These are phyloP conservation scores for Synchiropus splendidus DNA, from an alignment of 2,113 vertebrate genomes.

Conservation along the genomic window DNA sequence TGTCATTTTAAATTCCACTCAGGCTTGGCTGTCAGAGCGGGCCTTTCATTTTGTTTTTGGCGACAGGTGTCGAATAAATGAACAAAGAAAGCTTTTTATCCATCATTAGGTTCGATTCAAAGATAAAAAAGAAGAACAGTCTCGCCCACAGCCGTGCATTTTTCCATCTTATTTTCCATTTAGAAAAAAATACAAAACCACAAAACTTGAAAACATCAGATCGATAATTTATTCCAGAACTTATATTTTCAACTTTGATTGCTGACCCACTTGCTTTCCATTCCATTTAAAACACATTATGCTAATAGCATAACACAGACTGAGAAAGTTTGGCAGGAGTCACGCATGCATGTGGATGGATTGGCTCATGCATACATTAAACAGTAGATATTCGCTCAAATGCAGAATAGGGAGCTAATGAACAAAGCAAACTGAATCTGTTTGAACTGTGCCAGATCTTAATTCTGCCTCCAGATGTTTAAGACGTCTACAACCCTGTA, in stretches of 20 bases:
- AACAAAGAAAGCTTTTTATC: slow-evolving; percentile 1
- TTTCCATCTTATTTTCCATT: background rate
- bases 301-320: slow-evolving; percentile 10
- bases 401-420: slow-evolving; percentile 1
- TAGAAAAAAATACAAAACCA: background rate
- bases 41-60: background rate
- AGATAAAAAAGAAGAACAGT: slow-evolving; percentile 1
- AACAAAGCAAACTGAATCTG: no score
- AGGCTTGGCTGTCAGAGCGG: background rate
- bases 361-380: no score
- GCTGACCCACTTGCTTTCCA: slow-evolving; percentile 24
- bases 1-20: background rate
- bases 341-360: background rate
- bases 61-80: slow-evolving; percentile 1
- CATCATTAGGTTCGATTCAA: background rate
- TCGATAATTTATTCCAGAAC: slow-evolving; percentile 24
- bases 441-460: no score
- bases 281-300: slow-evolving; percentile 26
- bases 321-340: no score
- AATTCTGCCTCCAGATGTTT: no score
- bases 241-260: slow-evolving; percentile 19
- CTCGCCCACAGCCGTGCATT: no score
- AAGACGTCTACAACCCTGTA: no score
- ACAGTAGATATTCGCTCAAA: no score
- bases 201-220: slow-evolving; percentile 20